phyloP scores from a whole-genome alignment of 37 sponge, comb jelly and placozoan species.

The Cliona cf. orientalis region DNA sequence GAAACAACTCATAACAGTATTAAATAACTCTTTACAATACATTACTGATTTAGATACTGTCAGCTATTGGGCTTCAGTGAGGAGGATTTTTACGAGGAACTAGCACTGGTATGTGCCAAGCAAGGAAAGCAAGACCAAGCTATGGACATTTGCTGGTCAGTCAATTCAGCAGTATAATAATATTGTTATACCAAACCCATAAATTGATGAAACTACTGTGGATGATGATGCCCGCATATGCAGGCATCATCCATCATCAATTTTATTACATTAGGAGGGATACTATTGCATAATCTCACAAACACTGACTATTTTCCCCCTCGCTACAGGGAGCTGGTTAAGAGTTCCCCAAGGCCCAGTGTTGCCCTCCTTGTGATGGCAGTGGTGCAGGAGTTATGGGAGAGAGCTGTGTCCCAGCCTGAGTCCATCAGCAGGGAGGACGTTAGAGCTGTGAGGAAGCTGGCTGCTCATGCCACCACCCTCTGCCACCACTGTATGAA shows the following conservation, averaged over 20 bases:
- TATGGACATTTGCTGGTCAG: constrained; percentile 12
- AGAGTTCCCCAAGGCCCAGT: neutral
- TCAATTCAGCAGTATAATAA: neutral
- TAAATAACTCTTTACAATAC: too few relatives aligned
- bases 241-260: too few relatives aligned
- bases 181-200: too few relatives aligned
- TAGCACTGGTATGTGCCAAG: neutral
- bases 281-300: neutral
- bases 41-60: too few relatives aligned
- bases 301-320: too few relatives aligned
- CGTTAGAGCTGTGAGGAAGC: neutral
- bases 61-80: constrained; percentile 9
- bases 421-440: neutral
- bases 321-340: constrained; percentile 1
- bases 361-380: constrained; percentile 15
- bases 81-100: neutral
- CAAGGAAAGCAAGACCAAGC: neutral
- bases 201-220: neutral
- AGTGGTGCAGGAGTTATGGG: constrained; percentile 13
- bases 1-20: too few relatives aligned
- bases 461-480: neutral
- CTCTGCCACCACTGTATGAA: neutral
- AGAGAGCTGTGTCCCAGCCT: neutral
- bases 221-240: neutral
- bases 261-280: neutral